phyloP scores from a whole-genome alignment of 2,797 vertebrate species.

The Chloroceryle amazona region DNA sequence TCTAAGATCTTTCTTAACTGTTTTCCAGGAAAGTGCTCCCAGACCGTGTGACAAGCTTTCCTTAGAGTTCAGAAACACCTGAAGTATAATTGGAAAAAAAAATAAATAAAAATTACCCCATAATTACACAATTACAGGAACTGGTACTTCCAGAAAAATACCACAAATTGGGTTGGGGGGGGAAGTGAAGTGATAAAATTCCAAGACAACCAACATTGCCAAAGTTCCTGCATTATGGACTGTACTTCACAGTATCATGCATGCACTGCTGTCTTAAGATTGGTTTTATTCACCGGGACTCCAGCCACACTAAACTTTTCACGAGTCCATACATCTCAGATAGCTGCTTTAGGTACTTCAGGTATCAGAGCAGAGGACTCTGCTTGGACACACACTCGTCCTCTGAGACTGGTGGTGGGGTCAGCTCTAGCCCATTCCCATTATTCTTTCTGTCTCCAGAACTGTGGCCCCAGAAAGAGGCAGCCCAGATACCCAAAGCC shows the following conservation, averaged over 20 bases:
- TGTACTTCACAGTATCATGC: background rate
- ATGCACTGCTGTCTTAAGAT: background rate
- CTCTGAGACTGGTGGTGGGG: background rate
- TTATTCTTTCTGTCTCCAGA: background rate
- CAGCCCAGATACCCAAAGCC: background rate
- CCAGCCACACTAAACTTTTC: background rate
- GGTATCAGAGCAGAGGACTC: rapidly evolving
- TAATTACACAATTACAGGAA: background rate
- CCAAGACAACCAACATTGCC: background rate
- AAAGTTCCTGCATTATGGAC: background rate
- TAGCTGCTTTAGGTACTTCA: background rate
- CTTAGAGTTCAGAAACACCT: background rate
- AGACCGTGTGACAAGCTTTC: background rate
- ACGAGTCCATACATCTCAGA: background rate
- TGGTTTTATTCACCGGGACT: background rate
- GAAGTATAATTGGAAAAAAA: background rate
- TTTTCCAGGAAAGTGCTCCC: background rate
- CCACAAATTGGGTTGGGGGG: background rate
- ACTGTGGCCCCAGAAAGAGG: background rate
- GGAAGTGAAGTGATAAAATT: background rate
- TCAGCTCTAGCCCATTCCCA: background rate
- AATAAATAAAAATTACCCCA: background rate
- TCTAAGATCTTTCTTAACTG: background rate
- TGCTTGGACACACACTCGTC: background rate
- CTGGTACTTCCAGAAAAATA: background rate